phyloP scores from a whole-genome alignment of 1,140 invertebrate species.

The Drosophila simulans region DNA sequence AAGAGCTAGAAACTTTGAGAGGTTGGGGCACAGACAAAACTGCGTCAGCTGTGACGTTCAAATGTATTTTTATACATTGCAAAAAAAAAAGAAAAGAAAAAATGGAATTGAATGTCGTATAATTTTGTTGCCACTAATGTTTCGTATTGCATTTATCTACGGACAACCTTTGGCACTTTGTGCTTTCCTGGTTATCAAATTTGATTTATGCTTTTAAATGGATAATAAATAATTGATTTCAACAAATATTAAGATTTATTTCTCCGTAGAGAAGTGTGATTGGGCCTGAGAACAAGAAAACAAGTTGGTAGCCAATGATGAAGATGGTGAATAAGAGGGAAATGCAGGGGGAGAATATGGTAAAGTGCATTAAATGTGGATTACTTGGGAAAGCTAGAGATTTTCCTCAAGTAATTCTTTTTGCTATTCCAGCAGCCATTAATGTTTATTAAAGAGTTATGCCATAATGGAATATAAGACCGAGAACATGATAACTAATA shows the following conservation, averaged over 20 bases:
- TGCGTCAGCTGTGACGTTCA: conserved; percentile 26
- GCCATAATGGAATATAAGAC: background rate
- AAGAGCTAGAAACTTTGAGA: conserved; percentile 30
- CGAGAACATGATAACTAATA: conserved; percentile 15
- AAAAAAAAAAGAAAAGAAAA: background rate
- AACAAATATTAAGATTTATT: background rate
- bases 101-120: background rate
- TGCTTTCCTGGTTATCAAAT: too few relatives aligned
- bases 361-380: conserved; percentile 68
- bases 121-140: too few relatives aligned
- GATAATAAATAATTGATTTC: background rate
- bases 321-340: background rate
- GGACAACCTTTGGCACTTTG: too few relatives aligned
- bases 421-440: background rate
- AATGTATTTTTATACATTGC: conserved; percentile 15
- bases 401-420: background rate
- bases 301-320: conserved; percentile 16
- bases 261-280: background rate
- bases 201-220: too few relatives aligned
- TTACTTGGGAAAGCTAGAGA: conserved; percentile 30
- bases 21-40: background rate
- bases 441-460: conserved; percentile 21
- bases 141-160: too few relatives aligned
- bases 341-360: conserved; percentile 29
- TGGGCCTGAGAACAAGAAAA: conserved; percentile 5